Base-by-base conservation (phyloP, 2,797 vertebrate genomes). In the Hypotaenidia okinawae region DNA sequence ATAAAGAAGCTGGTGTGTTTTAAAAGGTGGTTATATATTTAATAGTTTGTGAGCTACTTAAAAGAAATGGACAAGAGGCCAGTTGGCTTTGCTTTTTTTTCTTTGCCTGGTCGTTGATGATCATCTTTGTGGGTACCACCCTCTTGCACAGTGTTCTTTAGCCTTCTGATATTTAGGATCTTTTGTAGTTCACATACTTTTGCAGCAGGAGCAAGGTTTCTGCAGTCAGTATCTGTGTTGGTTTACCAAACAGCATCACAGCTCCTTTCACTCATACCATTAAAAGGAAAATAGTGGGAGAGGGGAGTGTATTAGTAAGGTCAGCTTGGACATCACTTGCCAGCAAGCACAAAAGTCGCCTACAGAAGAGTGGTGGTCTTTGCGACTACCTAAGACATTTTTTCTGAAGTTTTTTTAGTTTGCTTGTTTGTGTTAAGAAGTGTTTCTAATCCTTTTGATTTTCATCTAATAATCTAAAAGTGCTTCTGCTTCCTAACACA, bases 1-100 rank as follows among this genome's bases (percentile, higher is more conserved):
- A 84, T 96, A 94, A 96, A 97, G 94, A 95, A 95, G 95, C 74
- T 83, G 82, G 72, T 93, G 55, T 82, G 55, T 89, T 96, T 97
- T 92, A 78, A 95, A 96, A 94, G 55, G 39, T 84, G 87, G 51
- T 92, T 97, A 85, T 92, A 24, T 64, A 92, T 97, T 87, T 94
- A 94, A 84, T 86, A 90, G 75, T 68, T 94, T 86, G 52, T 88
- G 82, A 49, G 62, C 78, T 97, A 77, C 91, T 97, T 96, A 77
- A 93, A 95, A 92, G 75, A 93, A 85, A 70, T n/a, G 68, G 33
- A 57, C 58, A 74, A 91, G 75, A 61, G 82, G 81, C 88, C 30
- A 77, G 19, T 58, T 95, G 70, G 82, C 78, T 89, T 94, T 62
- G 80, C 30, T 90, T 92, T 95, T 95, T 92, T 89, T 41, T n/a